A percentile compares a stretch with the other conserved stretches of the same genome.
Conservation (phyloP, 1,140 invertebrate genomes). For the Piezodorus guildinii region DNA sequence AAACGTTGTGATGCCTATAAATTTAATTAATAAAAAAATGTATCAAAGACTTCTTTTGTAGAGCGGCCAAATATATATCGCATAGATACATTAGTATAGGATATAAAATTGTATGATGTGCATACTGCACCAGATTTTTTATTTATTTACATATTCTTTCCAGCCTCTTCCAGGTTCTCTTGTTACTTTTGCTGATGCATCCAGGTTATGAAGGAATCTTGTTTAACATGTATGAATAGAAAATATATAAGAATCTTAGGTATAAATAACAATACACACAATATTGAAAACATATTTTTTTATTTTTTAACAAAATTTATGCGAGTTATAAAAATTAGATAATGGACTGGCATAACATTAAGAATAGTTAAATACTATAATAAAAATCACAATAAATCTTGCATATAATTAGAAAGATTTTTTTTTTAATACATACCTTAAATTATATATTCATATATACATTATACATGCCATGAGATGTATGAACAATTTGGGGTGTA, state of each 20-base stretch:
- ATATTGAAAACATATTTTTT: constrained; percentile 2
- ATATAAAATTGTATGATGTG: no score
- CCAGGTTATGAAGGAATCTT: no score
- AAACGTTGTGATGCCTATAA: no score
- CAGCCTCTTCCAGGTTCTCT: no score
- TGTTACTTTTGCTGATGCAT: no score
- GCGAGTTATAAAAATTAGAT: constrained; percentile 5
- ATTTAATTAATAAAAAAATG: no score
- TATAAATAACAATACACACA: background rate
- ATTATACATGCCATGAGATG: background rate
- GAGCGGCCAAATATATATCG: no score
- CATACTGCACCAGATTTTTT: no score
- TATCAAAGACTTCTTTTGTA: no score
- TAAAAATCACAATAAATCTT: constrained; percentile 5
- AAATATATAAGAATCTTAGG: background rate
- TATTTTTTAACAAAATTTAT: background rate
- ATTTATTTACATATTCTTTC: no score
- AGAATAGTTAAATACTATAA: constrained; percentile 2
- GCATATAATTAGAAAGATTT: background rate
- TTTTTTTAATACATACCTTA: background rate
- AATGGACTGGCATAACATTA: background rate
- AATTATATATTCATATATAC: background rate
- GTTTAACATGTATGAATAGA: no score
- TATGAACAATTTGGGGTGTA: background rate
- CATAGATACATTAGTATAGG: no score